Evolutionary conservation across 2,888 invertebrate species (phyloP).

Genomic region (Papilio protenor): DNA sequence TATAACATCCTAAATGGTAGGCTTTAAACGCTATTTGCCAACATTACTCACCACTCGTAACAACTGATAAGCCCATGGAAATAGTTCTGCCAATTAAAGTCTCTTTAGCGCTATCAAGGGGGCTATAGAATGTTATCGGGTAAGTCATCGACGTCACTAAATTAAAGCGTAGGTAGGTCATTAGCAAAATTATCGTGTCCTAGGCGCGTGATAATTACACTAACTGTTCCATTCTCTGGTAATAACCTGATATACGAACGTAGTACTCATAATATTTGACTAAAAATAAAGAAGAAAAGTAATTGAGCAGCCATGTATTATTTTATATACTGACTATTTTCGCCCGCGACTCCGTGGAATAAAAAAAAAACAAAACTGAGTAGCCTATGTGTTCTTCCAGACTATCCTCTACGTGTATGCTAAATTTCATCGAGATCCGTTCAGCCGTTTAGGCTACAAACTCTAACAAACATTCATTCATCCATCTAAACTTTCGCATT

Average conservation of each 20-base stretch:
- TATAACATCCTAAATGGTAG: slow-evolving; percentile 16
- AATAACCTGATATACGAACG: neutral
- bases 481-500: no score
- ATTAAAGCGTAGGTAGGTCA: slow-evolving; percentile 4
- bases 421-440: no score
- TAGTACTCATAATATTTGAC: neutral
- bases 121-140: slow-evolving; percentile 32
- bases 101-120: slow-evolving; percentile 36
- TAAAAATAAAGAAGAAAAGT: no score
- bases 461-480: no score
- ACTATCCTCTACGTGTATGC: no score
- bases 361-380: no score
- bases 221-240: no score
- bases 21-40: slow-evolving; percentile 23
- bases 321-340: neutral
- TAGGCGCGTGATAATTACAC: neutral
- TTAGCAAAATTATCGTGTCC: neutral
- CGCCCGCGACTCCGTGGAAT: no score
- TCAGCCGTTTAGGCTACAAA: no score
- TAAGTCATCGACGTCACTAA: slow-evolving; percentile 3
- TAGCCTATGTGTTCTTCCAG: no score
- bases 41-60: slow-evolving; percentile 23
- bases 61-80: slow-evolving; percentile 20
- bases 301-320: neutral
- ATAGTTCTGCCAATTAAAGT: slow-evolving; percentile 37